A percentile compares a stretch with the other conserved stretches of the same genome.
Evolutionary conservation across 2,888 invertebrate species (phyloP).

Genomic region (Caenorhabditis becei): DNA sequence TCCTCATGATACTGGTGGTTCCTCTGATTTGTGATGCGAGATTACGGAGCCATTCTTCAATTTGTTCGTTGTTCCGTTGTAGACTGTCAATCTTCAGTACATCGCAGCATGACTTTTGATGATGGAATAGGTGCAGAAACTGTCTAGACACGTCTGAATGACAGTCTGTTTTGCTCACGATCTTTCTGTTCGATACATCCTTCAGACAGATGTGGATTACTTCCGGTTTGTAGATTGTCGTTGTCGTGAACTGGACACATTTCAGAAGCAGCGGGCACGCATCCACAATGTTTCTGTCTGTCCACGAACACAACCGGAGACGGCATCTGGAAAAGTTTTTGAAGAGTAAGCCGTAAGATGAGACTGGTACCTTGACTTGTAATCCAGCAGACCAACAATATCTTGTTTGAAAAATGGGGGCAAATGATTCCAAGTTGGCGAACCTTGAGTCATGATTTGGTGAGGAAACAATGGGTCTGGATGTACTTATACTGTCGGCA

Average conservation of each 20-base stretch:
- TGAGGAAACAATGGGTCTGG: too few relatives aligned
- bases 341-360: neutral
- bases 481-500: too few relatives aligned
- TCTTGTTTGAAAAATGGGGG: neutral
- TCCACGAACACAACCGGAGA: neutral
- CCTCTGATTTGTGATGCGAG: neutral
- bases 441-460: neutral
- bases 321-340: neutral
- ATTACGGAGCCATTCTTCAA: neutral
- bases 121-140: neutral
- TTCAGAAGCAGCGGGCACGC: neutral
- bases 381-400: neutral
- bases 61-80: neutral
- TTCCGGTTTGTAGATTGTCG: neutral
- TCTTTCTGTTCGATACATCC: neutral
- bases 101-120: neutral
- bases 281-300: neutral
- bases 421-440: neutral
- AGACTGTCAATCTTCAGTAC: neutral
- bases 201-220: neutral
- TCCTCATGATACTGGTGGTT: neutral
- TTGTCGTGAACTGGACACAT: neutral
- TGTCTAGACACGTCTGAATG: neutral
- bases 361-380: neutral
- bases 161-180: neutral